These are phyloP conservation scores for Pseudomyrmex sp. DNA, from an alignment of 1,140 invertebrate genomes.

Conservation along the genomic window DNA sequence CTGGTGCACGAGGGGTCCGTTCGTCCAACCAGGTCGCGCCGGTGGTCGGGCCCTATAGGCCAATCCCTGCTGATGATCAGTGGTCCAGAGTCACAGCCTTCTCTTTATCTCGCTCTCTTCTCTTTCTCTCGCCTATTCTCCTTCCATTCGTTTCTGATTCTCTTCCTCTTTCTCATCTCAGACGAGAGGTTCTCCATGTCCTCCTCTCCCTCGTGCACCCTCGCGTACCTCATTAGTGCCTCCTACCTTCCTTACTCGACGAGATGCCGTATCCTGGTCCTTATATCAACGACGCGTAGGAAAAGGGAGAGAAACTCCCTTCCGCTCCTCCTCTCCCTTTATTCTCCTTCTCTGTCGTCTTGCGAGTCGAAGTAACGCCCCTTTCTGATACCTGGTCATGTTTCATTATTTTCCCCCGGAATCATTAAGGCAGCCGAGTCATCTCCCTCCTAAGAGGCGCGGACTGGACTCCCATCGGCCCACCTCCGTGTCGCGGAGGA, in stretches of 20 bases:
- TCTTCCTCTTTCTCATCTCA: constrained; percentile 15
- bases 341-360: constrained; percentile 55
- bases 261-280: constrained; percentile 70
- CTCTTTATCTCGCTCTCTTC: constrained; percentile 60
- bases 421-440: constrained; percentile 80
- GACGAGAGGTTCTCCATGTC: constrained; percentile 26
- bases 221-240: constrained; percentile 82
- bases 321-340: constrained; percentile 29
- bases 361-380: constrained; percentile 70
- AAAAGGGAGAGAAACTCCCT: constrained; percentile 74
- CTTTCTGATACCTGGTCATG: constrained; percentile 78
- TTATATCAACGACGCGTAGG: constrained; percentile 70
- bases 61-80: constrained; percentile 82
- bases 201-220: constrained; percentile 32
- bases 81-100: constrained; percentile 80
- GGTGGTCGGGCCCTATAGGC: constrained; percentile 73
- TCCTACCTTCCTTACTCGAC: constrained; percentile 75
- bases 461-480: constrained; percentile 67
- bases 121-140: constrained; percentile 6
- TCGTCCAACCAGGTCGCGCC: constrained; percentile 79
- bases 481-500: constrained; percentile 60
- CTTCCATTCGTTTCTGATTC: not conserved
- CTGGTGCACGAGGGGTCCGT: constrained; percentile 72
- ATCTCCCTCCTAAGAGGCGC: constrained; percentile 74
- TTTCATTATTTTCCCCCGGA: constrained; percentile 82